Conservation (phyloP, 2,113 vertebrate genomes). For the Narcine bancroftii region DNA sequence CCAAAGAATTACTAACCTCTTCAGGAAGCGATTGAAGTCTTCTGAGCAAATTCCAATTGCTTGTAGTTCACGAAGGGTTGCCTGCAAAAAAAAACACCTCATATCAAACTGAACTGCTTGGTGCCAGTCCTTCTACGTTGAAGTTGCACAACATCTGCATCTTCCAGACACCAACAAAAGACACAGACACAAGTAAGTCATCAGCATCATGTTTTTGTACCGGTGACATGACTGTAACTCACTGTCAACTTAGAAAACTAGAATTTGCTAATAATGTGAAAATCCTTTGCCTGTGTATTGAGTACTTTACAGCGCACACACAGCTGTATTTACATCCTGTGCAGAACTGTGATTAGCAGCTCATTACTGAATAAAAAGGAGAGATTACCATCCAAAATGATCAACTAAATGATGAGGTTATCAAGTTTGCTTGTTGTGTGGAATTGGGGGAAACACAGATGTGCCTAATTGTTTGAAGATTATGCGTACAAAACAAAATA, state of each 20-base stretch:
- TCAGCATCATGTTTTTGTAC: no score
- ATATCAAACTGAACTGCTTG: no score
- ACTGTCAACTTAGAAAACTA: neutral
- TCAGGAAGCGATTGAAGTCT: no score
- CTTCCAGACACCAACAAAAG: no score
- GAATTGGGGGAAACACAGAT: neutral
- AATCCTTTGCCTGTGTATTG: neutral
- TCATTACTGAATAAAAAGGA: neutral
- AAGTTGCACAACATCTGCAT: no score
- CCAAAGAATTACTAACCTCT: no score
- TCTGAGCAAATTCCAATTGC: no score
- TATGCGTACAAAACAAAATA: neutral
- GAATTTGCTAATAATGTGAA: neutral
- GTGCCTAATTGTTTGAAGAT: neutral
- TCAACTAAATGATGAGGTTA: neutral
- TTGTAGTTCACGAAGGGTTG: no score
- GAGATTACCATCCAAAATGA: neutral
- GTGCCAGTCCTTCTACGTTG: no score
- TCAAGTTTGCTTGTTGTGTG: neutral
- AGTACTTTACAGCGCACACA: neutral
- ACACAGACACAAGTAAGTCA: no score
- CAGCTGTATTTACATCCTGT: constrained; percentile 29
- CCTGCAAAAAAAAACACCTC: no score
- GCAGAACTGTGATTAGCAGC: neutral
- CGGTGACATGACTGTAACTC: no score